phyloP scores from a whole-genome alignment of 2,888 invertebrate genomes.

The Apamea sordens region DNA sequence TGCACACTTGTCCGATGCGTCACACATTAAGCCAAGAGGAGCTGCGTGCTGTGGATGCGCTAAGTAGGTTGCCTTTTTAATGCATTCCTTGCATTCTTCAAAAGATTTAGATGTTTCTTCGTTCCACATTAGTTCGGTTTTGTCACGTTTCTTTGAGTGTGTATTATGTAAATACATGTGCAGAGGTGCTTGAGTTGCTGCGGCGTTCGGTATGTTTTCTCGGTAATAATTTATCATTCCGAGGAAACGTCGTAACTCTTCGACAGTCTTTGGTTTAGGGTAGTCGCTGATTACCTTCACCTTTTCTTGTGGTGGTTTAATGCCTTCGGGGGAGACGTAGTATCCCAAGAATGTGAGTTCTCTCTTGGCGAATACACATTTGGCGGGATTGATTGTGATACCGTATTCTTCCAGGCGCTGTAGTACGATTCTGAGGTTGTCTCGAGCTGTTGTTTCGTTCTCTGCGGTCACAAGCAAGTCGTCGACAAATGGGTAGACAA shows the following conservation, averaged over 20 bases:
- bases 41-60: conserved; percentile 6
- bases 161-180: background rate
- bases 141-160: background rate
- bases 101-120: background rate
- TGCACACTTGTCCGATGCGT: conserved; percentile 9
- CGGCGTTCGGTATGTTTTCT: too few relatives aligned
- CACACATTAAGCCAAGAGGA: conserved; percentile 1
- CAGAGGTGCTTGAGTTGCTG: too few relatives aligned
- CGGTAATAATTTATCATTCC: conserved; percentile 13
- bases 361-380: conserved; percentile 11
- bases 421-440: conserved; percentile 12
- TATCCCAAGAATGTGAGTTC: conserved; percentile 10
- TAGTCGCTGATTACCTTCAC: conserved; percentile 13
- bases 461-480: conserved; percentile 4
- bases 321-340: background rate
- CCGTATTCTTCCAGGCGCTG: conserved; percentile 24
- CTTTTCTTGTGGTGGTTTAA: conserved; percentile 6
- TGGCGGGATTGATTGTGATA: conserved; percentile 15
- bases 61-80: conserved; percentile 4
- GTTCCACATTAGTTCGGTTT: background rate
- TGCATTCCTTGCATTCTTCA: background rate
- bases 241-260: conserved; percentile 13
- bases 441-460: background rate
- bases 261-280: conserved; percentile 5
- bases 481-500: background rate